Percentiles rank a stretch among this genome's conserved stretches.
Conservation (phyloP, 1,140 invertebrate species). For the Trissolcus basalis region DNA sequence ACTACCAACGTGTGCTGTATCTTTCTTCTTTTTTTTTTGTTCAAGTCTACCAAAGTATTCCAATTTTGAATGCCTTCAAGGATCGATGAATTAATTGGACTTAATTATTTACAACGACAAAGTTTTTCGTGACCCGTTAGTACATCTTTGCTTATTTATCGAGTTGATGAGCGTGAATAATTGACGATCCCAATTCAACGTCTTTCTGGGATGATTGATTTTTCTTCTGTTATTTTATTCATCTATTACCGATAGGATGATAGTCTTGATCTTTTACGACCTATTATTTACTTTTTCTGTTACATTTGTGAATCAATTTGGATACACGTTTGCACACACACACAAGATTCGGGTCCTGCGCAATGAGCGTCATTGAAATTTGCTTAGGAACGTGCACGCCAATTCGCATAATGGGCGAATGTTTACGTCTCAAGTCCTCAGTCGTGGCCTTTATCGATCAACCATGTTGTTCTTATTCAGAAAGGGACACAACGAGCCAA, state of each 20-base stretch:
- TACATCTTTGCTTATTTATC: no score
- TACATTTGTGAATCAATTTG: constrained; percentile 29
- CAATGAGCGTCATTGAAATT: constrained; percentile 21
- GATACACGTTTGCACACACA: not conserved
- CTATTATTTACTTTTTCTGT: constrained; percentile 11
- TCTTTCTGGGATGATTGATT: no score
- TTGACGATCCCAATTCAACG: no score
- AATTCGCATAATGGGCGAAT: constrained; percentile 1
- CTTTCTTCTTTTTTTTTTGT: no score
- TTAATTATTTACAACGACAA: no score
- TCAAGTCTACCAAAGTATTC: no score
- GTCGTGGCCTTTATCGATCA: constrained; percentile 8
- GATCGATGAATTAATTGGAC: no score
- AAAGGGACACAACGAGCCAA: not conserved
- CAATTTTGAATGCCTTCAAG: no score
- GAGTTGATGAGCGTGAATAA: no score
- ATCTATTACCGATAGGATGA: no score
- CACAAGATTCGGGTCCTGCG: constrained; percentile 10
- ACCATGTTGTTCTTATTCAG: not conserved
- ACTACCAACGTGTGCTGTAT: constrained; percentile 29
- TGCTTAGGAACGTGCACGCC: constrained; percentile 5
- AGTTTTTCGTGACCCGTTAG: no score
- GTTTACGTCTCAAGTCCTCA: constrained; percentile 6
- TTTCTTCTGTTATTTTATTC: no score
- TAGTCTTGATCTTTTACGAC: not conserved